These are phyloP conservation scores for Bagarius yarrelli DNA, from an alignment of 2,113 vertebrate genomes.

Conservation along the genomic window DNA sequence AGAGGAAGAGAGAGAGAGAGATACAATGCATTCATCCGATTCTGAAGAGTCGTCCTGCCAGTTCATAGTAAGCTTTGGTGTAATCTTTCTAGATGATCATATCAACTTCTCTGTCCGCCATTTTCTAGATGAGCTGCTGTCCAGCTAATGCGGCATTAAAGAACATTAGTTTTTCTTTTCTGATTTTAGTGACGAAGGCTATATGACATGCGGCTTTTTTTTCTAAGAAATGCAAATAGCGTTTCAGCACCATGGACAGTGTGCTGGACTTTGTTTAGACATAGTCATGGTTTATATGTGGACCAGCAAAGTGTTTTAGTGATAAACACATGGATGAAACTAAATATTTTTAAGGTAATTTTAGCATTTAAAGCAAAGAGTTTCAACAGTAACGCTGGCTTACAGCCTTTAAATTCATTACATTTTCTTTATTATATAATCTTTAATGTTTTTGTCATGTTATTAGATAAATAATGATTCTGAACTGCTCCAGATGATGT, in stretches of 20 bases:
- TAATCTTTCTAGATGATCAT: not conserved
- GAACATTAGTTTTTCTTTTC: not conserved
- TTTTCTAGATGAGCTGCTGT: not conserved
- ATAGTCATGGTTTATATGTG: not conserved
- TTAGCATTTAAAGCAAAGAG: too few relatives aligned
- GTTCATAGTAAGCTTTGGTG: not conserved
- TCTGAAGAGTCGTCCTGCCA: not conserved
- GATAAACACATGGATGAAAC: not conserved
- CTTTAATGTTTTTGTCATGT: too few relatives aligned
- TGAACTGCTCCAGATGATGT: too few relatives aligned
- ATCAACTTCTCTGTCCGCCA: not conserved
- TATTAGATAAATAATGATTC: too few relatives aligned
- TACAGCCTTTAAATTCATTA: too few relatives aligned
- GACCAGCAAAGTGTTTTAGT: not conserved
- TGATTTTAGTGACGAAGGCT: not conserved
- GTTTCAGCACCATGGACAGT: constrained; percentile 30
- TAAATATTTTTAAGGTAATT: too few relatives aligned
- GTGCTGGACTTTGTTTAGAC: not conserved
- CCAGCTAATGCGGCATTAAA: constrained; percentile 2
- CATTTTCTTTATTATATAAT: too few relatives aligned
- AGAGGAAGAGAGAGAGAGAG: not conserved
- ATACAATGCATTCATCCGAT: not conserved
- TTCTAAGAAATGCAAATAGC: not conserved
- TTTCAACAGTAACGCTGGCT: too few relatives aligned
- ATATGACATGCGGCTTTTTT: not conserved